These are phyloP conservation scores for Tachuris rubrigastra DNA, from an alignment of 2,113 vertebrate genomes.

Conservation along the genomic window DNA sequence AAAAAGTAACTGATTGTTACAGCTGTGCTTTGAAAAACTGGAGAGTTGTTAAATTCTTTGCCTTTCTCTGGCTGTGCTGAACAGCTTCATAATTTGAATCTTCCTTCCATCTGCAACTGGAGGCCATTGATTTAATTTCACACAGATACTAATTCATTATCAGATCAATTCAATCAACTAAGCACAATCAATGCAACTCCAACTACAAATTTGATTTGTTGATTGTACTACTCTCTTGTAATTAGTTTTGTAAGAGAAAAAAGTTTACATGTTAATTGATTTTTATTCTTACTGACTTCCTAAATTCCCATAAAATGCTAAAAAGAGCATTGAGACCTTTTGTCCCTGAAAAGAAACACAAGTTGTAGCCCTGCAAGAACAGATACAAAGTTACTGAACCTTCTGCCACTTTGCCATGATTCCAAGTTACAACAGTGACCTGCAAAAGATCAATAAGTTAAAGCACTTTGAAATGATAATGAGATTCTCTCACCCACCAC, in stretches of 20 bases:
- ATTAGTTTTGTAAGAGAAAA: slow-evolving; percentile 37
- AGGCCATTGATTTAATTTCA: slow-evolving; percentile 32
- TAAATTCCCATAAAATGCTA: background rate
- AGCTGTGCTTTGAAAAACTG: background rate
- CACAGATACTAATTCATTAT: slow-evolving; percentile 37
- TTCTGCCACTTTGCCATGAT: background rate
- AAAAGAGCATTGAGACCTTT: background rate
- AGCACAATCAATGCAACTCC: slow-evolving; percentile 16
- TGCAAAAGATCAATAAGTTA: background rate
- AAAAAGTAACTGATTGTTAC: background rate
- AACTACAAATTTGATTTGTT: slow-evolving; percentile 44
- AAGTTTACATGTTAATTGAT: background rate
- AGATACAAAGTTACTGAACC: background rate
- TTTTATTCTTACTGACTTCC: background rate
- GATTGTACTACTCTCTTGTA: slow-evolving; percentile 17
- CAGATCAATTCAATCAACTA: slow-evolving; percentile 37
- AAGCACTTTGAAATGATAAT: background rate
- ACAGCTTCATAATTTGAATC: background rate
- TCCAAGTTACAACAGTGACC: background rate
- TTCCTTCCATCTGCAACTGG: background rate
- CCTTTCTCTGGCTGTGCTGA: background rate
- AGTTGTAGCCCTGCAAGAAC: background rate
- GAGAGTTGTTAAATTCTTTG: background rate
- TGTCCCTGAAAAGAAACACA: background rate
- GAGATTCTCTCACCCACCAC: background rate